Evolutionary conservation across 2,888 invertebrate species (phyloP).

Genomic region (Scrobipalpa costella): DNA sequence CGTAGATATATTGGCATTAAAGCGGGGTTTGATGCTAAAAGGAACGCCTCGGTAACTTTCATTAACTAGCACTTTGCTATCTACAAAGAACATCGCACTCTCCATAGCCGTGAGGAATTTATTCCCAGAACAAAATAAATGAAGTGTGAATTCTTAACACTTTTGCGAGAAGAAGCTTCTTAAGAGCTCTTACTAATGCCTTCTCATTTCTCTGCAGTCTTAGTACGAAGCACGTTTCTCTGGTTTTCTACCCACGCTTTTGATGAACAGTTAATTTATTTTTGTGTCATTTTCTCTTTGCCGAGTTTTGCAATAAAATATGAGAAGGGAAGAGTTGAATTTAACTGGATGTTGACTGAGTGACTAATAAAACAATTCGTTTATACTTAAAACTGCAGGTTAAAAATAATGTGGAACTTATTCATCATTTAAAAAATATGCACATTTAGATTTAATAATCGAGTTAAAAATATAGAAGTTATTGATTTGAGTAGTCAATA

Average conservation of each 20-base stretch:
- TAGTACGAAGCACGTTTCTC: neutral
- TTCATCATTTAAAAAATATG: too few relatives aligned
- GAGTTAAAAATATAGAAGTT: too few relatives aligned
- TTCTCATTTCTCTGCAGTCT: slow-evolving; percentile 9
- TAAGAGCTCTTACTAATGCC: slow-evolving; percentile 13
- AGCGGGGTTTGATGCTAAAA: neutral
- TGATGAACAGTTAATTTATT: neutral
- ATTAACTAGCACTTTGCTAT: neutral
- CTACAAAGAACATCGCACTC: slow-evolving; percentile 10
- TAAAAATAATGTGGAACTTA: too few relatives aligned
- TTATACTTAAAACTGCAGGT: too few relatives aligned
- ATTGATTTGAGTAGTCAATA: too few relatives aligned
- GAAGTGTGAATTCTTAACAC: slow-evolving; percentile 12
- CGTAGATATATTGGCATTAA: neutral
- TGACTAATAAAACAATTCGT: too few relatives aligned
- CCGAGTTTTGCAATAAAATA: too few relatives aligned
- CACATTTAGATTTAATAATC: too few relatives aligned
- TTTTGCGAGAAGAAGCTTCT: slow-evolving; percentile 10
- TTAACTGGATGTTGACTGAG: too few relatives aligned
- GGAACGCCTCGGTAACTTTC: neutral
- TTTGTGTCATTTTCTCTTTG: too few relatives aligned
- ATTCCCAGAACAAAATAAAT: slow-evolving; percentile 14
- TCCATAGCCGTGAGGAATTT: slow-evolving; percentile 3
- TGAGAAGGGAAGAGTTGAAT: too few relatives aligned
- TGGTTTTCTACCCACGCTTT: slow-evolving; percentile 5